Evolutionary conservation across 2,113 vertebrate genomes (phyloP), one percentile per base, ranked within the genome.

Genomic region (Fregetta grallaria): DNA sequence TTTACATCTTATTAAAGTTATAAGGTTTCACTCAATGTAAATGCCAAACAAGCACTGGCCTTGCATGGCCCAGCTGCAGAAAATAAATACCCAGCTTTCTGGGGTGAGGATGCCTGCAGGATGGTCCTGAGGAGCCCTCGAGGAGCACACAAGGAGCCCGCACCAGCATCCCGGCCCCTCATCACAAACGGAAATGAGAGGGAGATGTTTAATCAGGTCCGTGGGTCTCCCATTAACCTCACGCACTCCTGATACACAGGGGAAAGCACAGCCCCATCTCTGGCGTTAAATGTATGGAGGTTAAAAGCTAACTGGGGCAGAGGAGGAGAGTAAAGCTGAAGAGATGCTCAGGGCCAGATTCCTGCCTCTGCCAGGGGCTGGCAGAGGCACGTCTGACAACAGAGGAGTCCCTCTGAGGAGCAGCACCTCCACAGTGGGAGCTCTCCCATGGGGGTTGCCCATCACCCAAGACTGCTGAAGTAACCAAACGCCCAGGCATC

Each of bases 1-100:
- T 96, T 97, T 96, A 96, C 94, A 94, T 97, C 97, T 97, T 97
- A 97, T 94, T 97, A 91, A 96, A 94, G 96, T 96, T 96, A 95
- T 74, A 96, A 86, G 83, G 96, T 97, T 98, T 96, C 96, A 97
- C 77, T 73, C 74, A 50, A 94, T 73, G 95, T 74, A 96, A 96
- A 96, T 93, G 96, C 94, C 94, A 96, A 97, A 90, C 86, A 73
- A 95, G 56, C 10, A 4, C 42, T 78, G 86, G 94, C 94, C 92
- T 92, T 1, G 0, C 63, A 14, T 26, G 87, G 94, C 86, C 91
- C 3, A 34, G 67, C 77, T 92, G 61, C 80, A 84, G 61, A 59
- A 85, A 86, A 84, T 34, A 94, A 93, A 95, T 20, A 83, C 11
- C 3, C 8, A 0, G 7, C 78, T 66, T 86, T 61, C 79, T 32